These are phyloP conservation scores for Macrobrachium nipponense DNA, from an alignment of 1,140 invertebrate species.

Conservation along the genomic window DNA sequence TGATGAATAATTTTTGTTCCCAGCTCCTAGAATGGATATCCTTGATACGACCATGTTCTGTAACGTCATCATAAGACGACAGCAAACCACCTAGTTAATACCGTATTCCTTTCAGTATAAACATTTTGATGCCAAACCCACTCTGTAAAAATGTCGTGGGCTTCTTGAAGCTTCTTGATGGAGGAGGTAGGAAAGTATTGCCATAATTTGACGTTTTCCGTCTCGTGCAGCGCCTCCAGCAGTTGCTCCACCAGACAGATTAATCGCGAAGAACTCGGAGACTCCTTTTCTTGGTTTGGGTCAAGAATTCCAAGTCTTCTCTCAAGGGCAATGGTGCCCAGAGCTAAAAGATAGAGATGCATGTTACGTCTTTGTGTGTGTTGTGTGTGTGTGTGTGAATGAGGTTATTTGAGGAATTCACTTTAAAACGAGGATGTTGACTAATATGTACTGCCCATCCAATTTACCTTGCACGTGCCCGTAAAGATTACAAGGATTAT, in stretches of 20 bases:
- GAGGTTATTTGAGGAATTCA: too few relatives aligned
- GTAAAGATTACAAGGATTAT: too few relatives aligned
- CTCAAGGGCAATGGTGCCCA: constrained; percentile 39
- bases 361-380: too few relatives aligned
- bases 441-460: too few relatives aligned
- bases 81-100: not conserved
- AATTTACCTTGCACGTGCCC: too few relatives aligned
- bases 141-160: constrained; percentile 43
- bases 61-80: not conserved
- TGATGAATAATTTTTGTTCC: too few relatives aligned
- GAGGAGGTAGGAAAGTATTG: constrained; percentile 49
- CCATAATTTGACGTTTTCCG: constrained; percentile 51
- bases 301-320: constrained; percentile 27
- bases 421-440: too few relatives aligned
- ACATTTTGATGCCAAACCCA: constrained; percentile 3
- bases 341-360: not conserved
- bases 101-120: not conserved
- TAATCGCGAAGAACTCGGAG: not conserved
- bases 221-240: constrained; percentile 37
- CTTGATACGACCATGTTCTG: too few relatives aligned
- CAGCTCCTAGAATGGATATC: too few relatives aligned
- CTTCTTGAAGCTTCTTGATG: constrained; percentile 41
- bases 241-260: constrained; percentile 40
- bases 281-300: not conserved
- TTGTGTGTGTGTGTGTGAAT: too few relatives aligned